Base-by-base conservation (phyloP, 2,113 vertebrate genomes). In the Chamaea fasciata region DNA sequence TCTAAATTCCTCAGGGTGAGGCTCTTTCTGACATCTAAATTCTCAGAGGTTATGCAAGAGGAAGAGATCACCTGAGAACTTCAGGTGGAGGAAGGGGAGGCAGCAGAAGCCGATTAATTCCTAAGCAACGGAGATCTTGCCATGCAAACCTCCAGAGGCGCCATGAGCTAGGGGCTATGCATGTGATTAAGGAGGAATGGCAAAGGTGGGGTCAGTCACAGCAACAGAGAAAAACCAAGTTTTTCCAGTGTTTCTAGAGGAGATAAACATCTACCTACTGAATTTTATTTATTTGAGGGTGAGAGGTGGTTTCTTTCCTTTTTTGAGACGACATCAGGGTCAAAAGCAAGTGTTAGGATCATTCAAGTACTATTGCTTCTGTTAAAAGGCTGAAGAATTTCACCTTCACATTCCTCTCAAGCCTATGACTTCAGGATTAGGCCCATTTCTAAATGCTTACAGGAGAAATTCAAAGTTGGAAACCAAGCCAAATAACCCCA, bases 111-210 rank as follows among this genome's bases (percentile, higher is more conserved):
- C 3, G 23, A 95, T 96, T 94, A 97, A 92, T 88, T 96, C 81
- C 92, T 91, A 92, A 91, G 89, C 92, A 97, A 96, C 94, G 55
- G 63, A 85, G 91, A 83, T 73, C 60, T 73, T 77, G 55, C n/a
- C 83, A 62, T 39, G 27, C 50, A 94, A 93, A 73, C 47, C 37
- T 85, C 55, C 46, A 10, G 31, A 41, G 73, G 7, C 6, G 57
- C 68, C 49, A 14, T 5, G n/a, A 69, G 49, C 64, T 33, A 23
- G 8, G 30, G 62, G 47, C 39, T 18, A 87, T 78, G 86, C 47
- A 28, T 55, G 73, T 28, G 33, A 94, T 93, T 86, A 81, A 33
- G 42, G 7, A 91, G 68, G 93, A 94, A 90, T 89, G 88, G 70
- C n/a, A 80, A 92, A 91, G 83, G 90, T 75, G 85, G 31, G n/a